Evolutionary conservation across 2,888 invertebrate genomes (phyloP), one percentile per base, ranked within the genome.

Genomic region (Xanthorhoe designata): DNA sequence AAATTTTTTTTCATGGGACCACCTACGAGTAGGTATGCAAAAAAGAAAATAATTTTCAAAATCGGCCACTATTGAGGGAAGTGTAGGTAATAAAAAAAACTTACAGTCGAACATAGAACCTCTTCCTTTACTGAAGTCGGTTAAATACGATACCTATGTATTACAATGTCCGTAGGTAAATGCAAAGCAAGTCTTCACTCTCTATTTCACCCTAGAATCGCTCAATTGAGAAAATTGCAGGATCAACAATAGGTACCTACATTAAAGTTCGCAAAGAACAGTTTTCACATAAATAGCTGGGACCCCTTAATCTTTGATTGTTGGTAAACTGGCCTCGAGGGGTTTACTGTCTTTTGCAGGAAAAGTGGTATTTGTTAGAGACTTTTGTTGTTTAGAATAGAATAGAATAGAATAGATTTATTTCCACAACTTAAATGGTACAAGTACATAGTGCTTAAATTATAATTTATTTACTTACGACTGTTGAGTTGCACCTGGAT

Each of bases 161-260:
- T 32, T 42, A 4, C 4, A 42, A 42, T 13, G 13, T 42, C 13
- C 13, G 38, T 42, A 13, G 2, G 38, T 42, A 42, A 47, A 7
- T 15, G 15, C 15, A 45, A 15, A 47, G 17, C 7, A 47, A 13
- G 17, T 47, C 56, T 38, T 29, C 54, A 61, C 55, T 62, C 54
- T 50, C 54, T 42, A 38, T 42, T 64, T 64, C 64, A 42, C 42
- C 59, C 32, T 51, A 56, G 47, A 57, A 65, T 38, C 61, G 56
- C 65, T 65, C 65, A 65, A 65, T 65, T 57, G 60, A 61, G 65
- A 52, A 65, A 65, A 65, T 65, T 65, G 61, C 60, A 58, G 29
- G 45, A 15, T 38, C 59, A 55, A 65, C 65, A 65, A 61, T 65
- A 61, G 24, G 57, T 35, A 47, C 56, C 56, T 65, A 65, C 51